phyloP scores from a whole-genome alignment of 23 tunicate species.

The Styela clava region DNA sequence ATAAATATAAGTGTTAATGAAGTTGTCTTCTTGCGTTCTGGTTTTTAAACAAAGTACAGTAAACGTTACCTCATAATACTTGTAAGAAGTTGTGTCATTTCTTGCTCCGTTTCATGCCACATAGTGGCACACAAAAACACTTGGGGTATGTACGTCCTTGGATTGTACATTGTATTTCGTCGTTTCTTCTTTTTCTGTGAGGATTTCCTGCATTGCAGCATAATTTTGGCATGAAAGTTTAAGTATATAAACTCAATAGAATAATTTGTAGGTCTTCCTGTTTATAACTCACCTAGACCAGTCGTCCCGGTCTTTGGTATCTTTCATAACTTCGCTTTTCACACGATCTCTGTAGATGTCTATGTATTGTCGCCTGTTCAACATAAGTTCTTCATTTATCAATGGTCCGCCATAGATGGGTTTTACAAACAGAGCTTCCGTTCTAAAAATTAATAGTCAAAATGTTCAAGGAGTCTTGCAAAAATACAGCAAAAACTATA shows the following conservation, averaged over 20 bases:
- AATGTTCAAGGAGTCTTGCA: too few species aligned
- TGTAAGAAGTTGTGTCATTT: conserved; percentile 91
- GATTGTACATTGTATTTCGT: not conserved
- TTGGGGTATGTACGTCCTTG: conserved; percentile 49
- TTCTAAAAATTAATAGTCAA: too few species aligned
- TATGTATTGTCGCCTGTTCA: conserved; percentile 64
- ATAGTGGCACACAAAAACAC: conserved; percentile 93
- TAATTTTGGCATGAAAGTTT: not conserved
- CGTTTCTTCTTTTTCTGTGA: not conserved
- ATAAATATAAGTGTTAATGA: too few species aligned
- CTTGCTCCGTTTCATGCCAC: conserved; percentile 98
- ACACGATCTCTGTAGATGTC: conserved; percentile 17
- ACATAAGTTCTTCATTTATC: conserved; percentile 56
- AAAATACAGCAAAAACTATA: too few species aligned
- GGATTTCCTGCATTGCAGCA: not conserved
- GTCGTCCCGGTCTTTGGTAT: not conserved
- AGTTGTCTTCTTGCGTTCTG: too few species aligned
- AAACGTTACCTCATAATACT: conserved; percentile 73
- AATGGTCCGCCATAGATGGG: conserved; percentile 61
- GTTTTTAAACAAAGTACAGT: not conserved
- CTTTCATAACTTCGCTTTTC: conserved; percentile 42
- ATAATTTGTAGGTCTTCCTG: not conserved
- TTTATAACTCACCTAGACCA: too few species aligned
- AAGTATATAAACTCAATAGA: not conserved
- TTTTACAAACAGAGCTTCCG: conserved; percentile 69